These are phyloP conservation scores for Acrossocheilus wenchowensis DNA, from an alignment of 2,797 vertebrate species.

Conservation along the genomic window DNA sequence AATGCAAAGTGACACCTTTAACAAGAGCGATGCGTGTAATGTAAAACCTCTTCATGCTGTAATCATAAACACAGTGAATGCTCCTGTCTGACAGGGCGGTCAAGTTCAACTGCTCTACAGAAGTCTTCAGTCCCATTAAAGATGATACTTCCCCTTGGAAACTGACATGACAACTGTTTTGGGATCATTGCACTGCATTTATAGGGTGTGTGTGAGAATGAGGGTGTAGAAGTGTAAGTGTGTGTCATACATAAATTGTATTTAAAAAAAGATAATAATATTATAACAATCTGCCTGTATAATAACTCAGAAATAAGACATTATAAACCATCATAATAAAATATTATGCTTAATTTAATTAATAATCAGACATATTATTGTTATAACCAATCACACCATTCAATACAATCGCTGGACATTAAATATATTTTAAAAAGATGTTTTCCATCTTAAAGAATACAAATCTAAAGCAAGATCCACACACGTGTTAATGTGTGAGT, in stretches of 20 bases:
- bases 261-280: background rate
- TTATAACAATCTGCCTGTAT: background rate
- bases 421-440: background rate
- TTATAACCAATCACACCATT: background rate
- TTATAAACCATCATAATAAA: background rate
- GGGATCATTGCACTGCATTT: background rate
- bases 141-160: background rate
- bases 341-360: background rate
- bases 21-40: conserved; percentile 6
- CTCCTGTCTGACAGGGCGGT: conserved; percentile 25
- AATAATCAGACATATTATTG: background rate
- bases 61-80: background rate
- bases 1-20: conserved; percentile 11
- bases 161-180: conserved; percentile 15
- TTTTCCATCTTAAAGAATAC: background rate
- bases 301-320: background rate
- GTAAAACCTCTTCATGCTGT: conserved; percentile 14
- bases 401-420: background rate
- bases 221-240: background rate
- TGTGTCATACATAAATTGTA: background rate
- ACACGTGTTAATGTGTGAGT: background rate
- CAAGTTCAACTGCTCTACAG: conserved; percentile 5
- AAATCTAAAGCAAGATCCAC: background rate
- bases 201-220: background rate
- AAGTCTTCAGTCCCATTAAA: background rate